Evolutionary conservation across 2,113 vertebrate species (phyloP).

Genomic region (Panurus biarmicus): DNA sequence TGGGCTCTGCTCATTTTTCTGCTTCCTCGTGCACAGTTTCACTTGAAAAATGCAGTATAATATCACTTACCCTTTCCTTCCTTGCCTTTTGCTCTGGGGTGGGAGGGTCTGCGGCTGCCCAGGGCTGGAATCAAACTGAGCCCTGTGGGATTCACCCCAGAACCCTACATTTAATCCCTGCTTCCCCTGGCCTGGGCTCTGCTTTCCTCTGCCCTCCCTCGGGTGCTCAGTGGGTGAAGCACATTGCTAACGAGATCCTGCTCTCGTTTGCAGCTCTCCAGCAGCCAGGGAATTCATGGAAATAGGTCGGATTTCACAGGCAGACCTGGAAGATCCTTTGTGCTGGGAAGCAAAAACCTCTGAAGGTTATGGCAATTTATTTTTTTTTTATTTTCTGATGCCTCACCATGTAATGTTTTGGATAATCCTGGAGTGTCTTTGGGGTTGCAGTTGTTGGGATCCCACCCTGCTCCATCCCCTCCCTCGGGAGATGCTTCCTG

Average conservation of each 20-base stretch:
- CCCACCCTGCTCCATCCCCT: fast-evolving
- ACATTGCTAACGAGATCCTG: fast-evolving
- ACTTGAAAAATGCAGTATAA: not conserved
- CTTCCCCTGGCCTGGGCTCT: not conserved
- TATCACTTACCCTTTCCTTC: not conserved
- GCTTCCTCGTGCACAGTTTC: not conserved
- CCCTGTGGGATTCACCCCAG: not conserved
- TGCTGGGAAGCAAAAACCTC: not conserved
- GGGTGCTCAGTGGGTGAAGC: fast-evolving
- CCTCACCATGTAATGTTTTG: fast-evolving
- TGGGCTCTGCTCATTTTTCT: not conserved
- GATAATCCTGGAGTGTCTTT: too few relatives aligned
- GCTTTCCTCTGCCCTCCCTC: not conserved
- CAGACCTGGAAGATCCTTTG: not conserved
- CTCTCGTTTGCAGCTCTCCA: not conserved
- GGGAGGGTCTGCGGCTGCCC: not conserved
- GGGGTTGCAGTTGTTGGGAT: not conserved
- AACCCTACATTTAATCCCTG: not conserved
- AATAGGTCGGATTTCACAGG: not conserved
- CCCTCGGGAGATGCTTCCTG: fast-evolving
- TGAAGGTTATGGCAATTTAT: not conserved
- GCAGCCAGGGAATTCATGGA: not conserved
- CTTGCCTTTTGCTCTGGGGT: not conserved
- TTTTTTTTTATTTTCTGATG: too few relatives aligned
- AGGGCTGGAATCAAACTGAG: fast-evolving